Percentiles rank a stretch among this genome's conserved stretches.
Conservation (phyloP, 1,140 invertebrate genomes). For the Halotydeus destructor region DNA sequence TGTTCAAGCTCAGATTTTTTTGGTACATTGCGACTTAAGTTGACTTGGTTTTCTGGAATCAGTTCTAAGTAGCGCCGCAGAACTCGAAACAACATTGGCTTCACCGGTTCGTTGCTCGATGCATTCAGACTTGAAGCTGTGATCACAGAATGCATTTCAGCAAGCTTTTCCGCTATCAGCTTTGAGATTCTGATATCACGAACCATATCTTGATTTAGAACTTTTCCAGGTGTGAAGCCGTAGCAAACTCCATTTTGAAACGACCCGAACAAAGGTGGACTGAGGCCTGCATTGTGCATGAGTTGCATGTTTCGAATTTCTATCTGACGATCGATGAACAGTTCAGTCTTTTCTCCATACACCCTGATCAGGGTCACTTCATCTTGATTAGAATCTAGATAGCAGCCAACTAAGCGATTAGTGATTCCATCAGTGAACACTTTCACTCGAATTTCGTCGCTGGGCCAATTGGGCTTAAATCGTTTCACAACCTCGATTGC, state of each 20-base stretch:
- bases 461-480: not conserved
- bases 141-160: slow-evolving; percentile 41
- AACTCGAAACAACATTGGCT: slow-evolving; percentile 47
- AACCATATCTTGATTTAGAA: slow-evolving; percentile 45
- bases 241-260: slow-evolving; percentile 89
- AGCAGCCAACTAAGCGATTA: slow-evolving; percentile 72
- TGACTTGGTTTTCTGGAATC: slow-evolving; percentile 25
- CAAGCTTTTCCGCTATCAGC: slow-evolving; percentile 53
- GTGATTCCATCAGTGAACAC: slow-evolving; percentile 81
- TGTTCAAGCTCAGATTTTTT: slow-evolving; percentile 39
- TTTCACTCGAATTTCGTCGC: slow-evolving; percentile 7
- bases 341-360: slow-evolving; percentile 80
- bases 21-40: slow-evolving; percentile 28
- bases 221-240: slow-evolving; percentile 64
- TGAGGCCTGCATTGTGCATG: slow-evolving; percentile 48
- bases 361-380: slow-evolving; percentile 66
- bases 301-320: slow-evolving; percentile 49
- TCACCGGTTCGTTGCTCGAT: slow-evolving; percentile 21
- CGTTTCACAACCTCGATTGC: not conserved
- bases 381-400: slow-evolving; percentile 28
- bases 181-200: slow-evolving; percentile 31
- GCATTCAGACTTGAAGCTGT: slow-evolving; percentile 6
- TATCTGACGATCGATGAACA: slow-evolving; percentile 67
- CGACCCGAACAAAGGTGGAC: slow-evolving; percentile 63
- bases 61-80: slow-evolving; percentile 47